phyloP scores from a whole-genome alignment of 2,888 invertebrate species.

The Drosophila leonis region DNA sequence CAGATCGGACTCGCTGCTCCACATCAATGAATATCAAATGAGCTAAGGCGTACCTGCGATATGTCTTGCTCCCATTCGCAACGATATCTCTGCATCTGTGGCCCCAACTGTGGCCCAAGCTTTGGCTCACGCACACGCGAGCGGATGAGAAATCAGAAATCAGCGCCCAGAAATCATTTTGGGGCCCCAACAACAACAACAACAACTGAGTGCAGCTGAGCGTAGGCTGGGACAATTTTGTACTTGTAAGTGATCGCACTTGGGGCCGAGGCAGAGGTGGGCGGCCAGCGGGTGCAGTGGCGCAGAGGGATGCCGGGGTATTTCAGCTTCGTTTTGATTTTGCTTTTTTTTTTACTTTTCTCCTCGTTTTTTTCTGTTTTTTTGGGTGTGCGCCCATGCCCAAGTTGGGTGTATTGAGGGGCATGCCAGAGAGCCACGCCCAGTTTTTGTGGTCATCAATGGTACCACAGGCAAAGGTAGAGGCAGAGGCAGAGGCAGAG shows the following conservation, averaged over 20 bases:
- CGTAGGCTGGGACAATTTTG: slow-evolving; percentile 77
- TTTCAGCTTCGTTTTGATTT: slow-evolving; percentile 46
- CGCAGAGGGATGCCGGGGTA: slow-evolving; percentile 9
- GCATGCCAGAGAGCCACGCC: slow-evolving; percentile 72
- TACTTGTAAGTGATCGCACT: slow-evolving; percentile 80
- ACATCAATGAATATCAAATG: slow-evolving; percentile 83
- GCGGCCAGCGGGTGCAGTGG: not conserved
- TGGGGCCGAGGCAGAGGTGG: slow-evolving; percentile 6
- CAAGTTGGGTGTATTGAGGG: slow-evolving; percentile 75
- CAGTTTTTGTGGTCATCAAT: slow-evolving; percentile 79
- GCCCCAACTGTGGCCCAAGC: slow-evolving; percentile 31
- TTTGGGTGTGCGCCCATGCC: slow-evolving; percentile 75
- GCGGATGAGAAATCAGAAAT: slow-evolving; percentile 66
- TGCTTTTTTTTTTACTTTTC: slow-evolving; percentile 25
- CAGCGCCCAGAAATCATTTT: slow-evolving; percentile 66
- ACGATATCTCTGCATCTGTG: slow-evolving; percentile 50
- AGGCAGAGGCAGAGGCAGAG: slow-evolving; percentile 6
- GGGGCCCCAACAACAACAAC: slow-evolving; percentile 27
- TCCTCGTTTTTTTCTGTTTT: slow-evolving; percentile 27
- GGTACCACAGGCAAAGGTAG: slow-evolving; percentile 55
- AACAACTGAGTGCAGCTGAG: slow-evolving; percentile 54
- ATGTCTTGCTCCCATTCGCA: slow-evolving; percentile 78
- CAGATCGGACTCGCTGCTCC: slow-evolving; percentile 71
- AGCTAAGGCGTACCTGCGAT: slow-evolving; percentile 73
- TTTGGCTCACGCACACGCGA: slow-evolving; percentile 63